A percentile compares a stretch with the other conserved stretches of the same genome.
phyloP scores from a whole-genome alignment of 1,140 invertebrate species.

The Holcopasites calliopsidis region DNA sequence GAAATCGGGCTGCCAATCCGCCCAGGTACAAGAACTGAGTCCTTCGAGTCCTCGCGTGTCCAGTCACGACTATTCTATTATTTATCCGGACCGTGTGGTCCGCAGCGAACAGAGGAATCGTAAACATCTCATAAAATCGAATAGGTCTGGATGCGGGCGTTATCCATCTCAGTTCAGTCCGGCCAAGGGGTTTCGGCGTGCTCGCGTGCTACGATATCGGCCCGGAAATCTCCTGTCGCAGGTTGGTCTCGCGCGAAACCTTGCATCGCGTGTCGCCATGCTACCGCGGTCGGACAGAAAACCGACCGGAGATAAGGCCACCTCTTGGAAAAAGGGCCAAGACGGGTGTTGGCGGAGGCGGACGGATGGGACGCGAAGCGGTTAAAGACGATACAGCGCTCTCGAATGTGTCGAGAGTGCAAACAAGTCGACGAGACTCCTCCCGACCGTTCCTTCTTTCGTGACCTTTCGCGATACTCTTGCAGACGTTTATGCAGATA shows the following conservation, averaged over 20 bases:
- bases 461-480: slow-evolving; percentile 59
- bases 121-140: slow-evolving; percentile 47
- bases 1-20: too few relatives aligned
- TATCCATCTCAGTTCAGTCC: slow-evolving; percentile 57
- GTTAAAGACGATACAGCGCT: slow-evolving; percentile 1
- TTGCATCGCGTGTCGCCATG: slow-evolving; percentile 69
- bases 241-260: slow-evolving; percentile 63
- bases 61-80: slow-evolving; percentile 23
- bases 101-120: slow-evolving; percentile 20
- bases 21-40: slow-evolving; percentile 15
- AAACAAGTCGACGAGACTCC: slow-evolving; percentile 45
- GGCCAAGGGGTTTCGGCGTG: slow-evolving; percentile 46
- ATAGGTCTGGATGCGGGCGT: slow-evolving; percentile 38
- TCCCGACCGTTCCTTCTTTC: slow-evolving; percentile 34
- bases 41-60: slow-evolving; percentile 28
- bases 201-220: slow-evolving; percentile 67
- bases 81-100: not conserved
- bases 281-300: slow-evolving; percentile 62
- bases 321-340: slow-evolving; percentile 47
- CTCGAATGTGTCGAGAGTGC: slow-evolving; percentile 43
- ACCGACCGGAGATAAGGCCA: slow-evolving; percentile 61
- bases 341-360: not conserved
- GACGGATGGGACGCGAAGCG: not conserved
- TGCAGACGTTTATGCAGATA: slow-evolving; percentile 47
- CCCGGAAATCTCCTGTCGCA: slow-evolving; percentile 70